These are phyloP conservation scores for Archaeoteleia sp. DNA, from an alignment of 2,888 invertebrate genomes.

Conservation along the genomic window DNA sequence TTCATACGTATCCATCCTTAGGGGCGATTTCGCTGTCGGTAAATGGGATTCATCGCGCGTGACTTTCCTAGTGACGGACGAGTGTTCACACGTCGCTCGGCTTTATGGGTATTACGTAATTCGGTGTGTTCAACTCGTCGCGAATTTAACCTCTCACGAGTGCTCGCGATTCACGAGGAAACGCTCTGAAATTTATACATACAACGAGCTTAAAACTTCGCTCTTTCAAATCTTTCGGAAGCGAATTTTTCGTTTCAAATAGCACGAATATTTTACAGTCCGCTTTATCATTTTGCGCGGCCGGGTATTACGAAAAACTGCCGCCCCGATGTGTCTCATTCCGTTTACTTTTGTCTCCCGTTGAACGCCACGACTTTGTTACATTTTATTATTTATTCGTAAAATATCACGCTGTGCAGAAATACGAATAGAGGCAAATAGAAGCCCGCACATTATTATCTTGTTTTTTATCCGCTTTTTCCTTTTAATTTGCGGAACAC, in stretches of 20 bases:
- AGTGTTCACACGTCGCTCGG: constrained; percentile 52
- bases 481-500: too few relatives aligned
- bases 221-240: constrained; percentile 1
- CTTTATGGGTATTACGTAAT: constrained; percentile 61
- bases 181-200: constrained; percentile 2
- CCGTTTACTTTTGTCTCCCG: too few relatives aligned
- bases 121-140: constrained; percentile 47
- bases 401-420: too few relatives aligned
- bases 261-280: not conserved
- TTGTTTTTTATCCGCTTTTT: too few relatives aligned
- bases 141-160: constrained; percentile 40
- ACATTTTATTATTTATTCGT: too few relatives aligned
- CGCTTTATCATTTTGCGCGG: not conserved
- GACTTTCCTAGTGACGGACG: constrained; percentile 38
- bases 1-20: constrained; percentile 12
- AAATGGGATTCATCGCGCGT: constrained; percentile 34
- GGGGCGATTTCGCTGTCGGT: constrained; percentile 20
- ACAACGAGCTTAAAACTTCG: constrained; percentile 7
- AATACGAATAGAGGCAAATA: too few relatives aligned
- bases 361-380: too few relatives aligned
- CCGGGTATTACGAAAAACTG: too few relatives aligned
- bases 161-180: constrained; percentile 18
- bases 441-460: too few relatives aligned
- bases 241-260: constrained; percentile 7
- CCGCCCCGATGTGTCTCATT: too few relatives aligned